These are phyloP conservation scores for Augochlorella aurata DNA, from an alignment of 2,888 invertebrate genomes.

Conservation along the genomic window DNA sequence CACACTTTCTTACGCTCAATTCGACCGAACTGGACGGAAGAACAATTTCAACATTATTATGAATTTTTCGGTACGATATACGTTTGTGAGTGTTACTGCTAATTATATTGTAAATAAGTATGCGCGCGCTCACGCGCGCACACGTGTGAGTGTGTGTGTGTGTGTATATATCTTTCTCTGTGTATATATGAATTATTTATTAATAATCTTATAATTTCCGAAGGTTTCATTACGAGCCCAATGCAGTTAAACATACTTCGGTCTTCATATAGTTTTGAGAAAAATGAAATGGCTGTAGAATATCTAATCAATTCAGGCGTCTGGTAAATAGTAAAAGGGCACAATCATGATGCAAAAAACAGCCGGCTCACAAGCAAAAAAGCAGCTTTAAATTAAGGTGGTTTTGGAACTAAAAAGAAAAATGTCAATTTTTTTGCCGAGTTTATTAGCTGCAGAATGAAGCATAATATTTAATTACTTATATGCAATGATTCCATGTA, in stretches of 20 bases:
- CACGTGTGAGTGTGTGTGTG: conserved; percentile 40
- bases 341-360: not conserved
- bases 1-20: conserved; percentile 58
- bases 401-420: conserved; percentile 27
- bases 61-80: conserved; percentile 62
- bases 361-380: conserved; percentile 28
- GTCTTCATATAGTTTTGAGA: conserved; percentile 36
- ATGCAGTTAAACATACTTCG: conserved; percentile 42
- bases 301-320: conserved; percentile 14
- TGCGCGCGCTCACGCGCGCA: conserved; percentile 32
- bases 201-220: conserved; percentile 59
- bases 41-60: conserved; percentile 53
- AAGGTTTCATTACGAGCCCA: conserved; percentile 49
- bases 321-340: not conserved
- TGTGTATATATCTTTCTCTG: conserved; percentile 61
- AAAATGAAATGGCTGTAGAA: conserved; percentile 30
- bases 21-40: conserved; percentile 55
- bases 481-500: conserved; percentile 48
- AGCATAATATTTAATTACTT: conserved; percentile 36
- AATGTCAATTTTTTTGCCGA: conserved; percentile 37
- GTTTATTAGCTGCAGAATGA: conserved; percentile 41
- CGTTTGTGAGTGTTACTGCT: conserved; percentile 59
- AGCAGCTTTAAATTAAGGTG: conserved; percentile 8
- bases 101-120: conserved; percentile 63
- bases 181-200: conserved; percentile 68